A percentile compares a stretch with the other conserved stretches of the same genome.
Conservation (phyloP, 2,113 vertebrate species). For the Pterocles burchelli region DNA sequence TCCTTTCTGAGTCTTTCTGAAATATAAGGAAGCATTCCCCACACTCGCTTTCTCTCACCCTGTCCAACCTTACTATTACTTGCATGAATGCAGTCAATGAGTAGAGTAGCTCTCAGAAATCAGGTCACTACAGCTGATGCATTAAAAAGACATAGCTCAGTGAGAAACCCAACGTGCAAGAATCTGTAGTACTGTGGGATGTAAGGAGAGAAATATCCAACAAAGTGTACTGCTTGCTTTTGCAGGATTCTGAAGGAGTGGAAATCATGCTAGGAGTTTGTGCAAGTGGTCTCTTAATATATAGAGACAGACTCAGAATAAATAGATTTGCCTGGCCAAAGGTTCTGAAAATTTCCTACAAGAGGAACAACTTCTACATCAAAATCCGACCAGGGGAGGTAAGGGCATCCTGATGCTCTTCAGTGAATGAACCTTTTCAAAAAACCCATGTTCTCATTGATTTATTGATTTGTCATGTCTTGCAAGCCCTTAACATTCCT, state of each 20-base stretch:
- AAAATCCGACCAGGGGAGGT: constrained; percentile 98
- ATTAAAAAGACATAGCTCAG: neutral
- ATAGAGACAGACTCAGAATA: constrained; percentile 93
- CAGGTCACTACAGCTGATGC: constrained; percentile 30
- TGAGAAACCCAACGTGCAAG: neutral
- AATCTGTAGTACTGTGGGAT: neutral
- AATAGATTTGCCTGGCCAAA: constrained; percentile 98
- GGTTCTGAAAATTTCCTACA: constrained; percentile 98
- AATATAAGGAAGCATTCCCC: neutral
- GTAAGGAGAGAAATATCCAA: neutral
- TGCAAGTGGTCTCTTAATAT: constrained; percentile 94
- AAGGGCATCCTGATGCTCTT: constrained; percentile 8
- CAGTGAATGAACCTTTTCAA: neutral
- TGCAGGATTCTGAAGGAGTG: constrained; percentile 95
- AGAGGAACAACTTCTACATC: constrained; percentile 99
- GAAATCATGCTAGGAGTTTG: constrained; percentile 98
- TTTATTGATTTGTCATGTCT: neutral
- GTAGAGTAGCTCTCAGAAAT: neutral
- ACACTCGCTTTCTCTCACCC: neutral
- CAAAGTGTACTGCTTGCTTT: neutral
- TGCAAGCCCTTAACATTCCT: neutral
- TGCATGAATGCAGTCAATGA: constrained; percentile 8
- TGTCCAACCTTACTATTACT: constrained; percentile 13
- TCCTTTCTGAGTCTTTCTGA: neutral
- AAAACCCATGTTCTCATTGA: neutral